Conservation (phyloP, 2,797 vertebrate genomes). For the Helarctos malayanus region DNA sequence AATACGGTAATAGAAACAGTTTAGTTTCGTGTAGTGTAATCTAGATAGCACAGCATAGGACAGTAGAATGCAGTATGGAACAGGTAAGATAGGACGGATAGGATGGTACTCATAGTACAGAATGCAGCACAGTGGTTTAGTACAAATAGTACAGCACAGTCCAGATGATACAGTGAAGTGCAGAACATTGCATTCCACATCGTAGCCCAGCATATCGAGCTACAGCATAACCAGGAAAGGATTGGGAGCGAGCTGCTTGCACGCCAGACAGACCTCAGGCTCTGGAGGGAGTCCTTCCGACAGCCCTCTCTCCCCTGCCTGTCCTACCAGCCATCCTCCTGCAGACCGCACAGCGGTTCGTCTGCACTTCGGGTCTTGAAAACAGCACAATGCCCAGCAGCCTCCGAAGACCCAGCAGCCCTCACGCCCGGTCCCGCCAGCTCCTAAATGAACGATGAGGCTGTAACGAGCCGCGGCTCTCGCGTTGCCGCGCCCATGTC, state of each 20-base stretch:
- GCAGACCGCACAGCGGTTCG: neutral
- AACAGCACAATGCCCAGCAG: neutral
- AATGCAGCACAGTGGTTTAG: neutral
- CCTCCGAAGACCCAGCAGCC: neutral
- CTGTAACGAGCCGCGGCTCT: rapidly evolving
- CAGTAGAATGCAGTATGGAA: neutral
- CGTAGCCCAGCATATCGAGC: neutral
- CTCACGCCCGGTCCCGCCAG: neutral
- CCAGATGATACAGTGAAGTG: rapidly evolving
- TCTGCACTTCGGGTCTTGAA: neutral
- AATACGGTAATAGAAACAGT: neutral
- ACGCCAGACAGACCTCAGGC: neutral
- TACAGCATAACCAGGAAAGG: neutral
- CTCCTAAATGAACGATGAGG: neutral
- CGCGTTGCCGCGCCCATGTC: rapidly evolving
- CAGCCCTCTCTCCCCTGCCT: neutral
- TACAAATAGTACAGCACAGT: neutral
- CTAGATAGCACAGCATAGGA: neutral
- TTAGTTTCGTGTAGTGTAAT: rapidly evolving
- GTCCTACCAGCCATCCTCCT: rapidly evolving
- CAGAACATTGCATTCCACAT: neutral
- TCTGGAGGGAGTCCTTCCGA: neutral
- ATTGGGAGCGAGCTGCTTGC: neutral
- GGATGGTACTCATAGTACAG: neutral
- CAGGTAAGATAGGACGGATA: neutral